Evolutionary conservation across 2,113 vertebrate genomes (phyloP), one percentile per base, ranked within the genome.

Genomic region (Dendropsophus ebraccatus): DNA sequence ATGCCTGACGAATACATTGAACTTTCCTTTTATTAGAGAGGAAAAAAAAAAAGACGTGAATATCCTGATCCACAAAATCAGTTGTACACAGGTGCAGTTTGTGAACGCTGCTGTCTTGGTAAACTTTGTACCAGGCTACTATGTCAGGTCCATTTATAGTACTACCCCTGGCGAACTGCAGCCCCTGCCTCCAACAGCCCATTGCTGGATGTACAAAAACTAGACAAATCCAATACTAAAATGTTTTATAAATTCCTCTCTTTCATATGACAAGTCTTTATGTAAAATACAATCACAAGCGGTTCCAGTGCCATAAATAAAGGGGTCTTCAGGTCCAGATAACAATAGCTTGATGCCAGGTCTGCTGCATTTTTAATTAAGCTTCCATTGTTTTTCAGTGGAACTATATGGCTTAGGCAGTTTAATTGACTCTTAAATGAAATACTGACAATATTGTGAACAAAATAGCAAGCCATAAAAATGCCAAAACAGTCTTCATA

Each of bases 401-500:
- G 77, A 80, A 62, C 77, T 62, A 32, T 78, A n/a, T 56, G 28
- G 49, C 52, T 25, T 5, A 32, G 28, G 67, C 30, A 56, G 50
- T 85, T 79, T 85, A 85, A 58, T 79, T 79, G 67, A 45, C 50
- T 79, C 60, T 58, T 70, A 25, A 58, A 32, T 69, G 74, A 23
- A 58, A 73, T 72, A 73, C 65, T 41, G 76, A 72, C 76, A 60
- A 74, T 60, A 73, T 72, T 60, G 37, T 58, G 70, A 75, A 54
- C 37, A 73, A 67, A 69, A 81, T 73, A 72, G 32, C n/a, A 70
- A 62, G 56, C 77, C 23, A 73, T 86, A 73, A 81, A 81, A 81
- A 73, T 28, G 50, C 77, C 77, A 49, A 72, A 50, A 35, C 50
- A 30, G 49, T 62, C 65, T 49, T 81, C 77, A 72, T 86, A 72